Conservation (phyloP, 2,888 invertebrate species). For the Eupsilia transversa region DNA sequence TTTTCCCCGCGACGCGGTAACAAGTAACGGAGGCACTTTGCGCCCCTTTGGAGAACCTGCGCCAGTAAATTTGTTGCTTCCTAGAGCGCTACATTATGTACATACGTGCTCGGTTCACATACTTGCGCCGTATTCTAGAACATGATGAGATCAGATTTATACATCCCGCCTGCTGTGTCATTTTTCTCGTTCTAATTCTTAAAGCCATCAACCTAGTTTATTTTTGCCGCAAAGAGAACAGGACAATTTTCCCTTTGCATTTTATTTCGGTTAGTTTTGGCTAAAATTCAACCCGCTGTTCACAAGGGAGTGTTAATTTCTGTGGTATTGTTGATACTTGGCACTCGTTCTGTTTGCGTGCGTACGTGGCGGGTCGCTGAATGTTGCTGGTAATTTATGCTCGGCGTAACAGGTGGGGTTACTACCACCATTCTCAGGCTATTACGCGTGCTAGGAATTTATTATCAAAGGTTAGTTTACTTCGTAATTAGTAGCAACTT, state of each 20-base stretch:
- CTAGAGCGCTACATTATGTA: slow-evolving; percentile 62
- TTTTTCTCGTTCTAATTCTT: slow-evolving; percentile 26
- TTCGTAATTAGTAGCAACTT: slow-evolving; percentile 31
- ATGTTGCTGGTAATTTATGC: slow-evolving; percentile 49
- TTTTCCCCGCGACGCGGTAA: slow-evolving; percentile 61
- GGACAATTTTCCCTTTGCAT: not conserved
- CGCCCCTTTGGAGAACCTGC: slow-evolving; percentile 59
- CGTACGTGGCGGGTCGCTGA: slow-evolving; percentile 24
- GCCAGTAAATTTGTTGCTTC: slow-evolving; percentile 64
- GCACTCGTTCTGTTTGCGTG: slow-evolving; percentile 51
- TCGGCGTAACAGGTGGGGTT: slow-evolving; percentile 57
- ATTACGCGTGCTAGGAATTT: slow-evolving; percentile 45
- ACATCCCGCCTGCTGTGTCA: slow-evolving; percentile 28
- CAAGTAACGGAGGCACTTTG: slow-evolving; percentile 67
- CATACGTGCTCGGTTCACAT: slow-evolving; percentile 46
- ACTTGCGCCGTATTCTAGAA: slow-evolving; percentile 43
- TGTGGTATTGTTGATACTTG: slow-evolving; percentile 36
- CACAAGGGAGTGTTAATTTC: slow-evolving; percentile 24
- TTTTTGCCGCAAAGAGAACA: not conserved
- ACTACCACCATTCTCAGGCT: slow-evolving; percentile 33
- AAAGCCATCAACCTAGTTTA: slow-evolving; percentile 9
- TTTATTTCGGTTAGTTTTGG: slow-evolving; percentile 5
- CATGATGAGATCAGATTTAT: slow-evolving; percentile 57
- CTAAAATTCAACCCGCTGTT: slow-evolving; percentile 3
- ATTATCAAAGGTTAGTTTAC: slow-evolving; percentile 44